These are phyloP conservation scores for Gasterosteus nipponicus DNA, from an alignment of 2,113 vertebrate genomes.

Conservation along the genomic window DNA sequence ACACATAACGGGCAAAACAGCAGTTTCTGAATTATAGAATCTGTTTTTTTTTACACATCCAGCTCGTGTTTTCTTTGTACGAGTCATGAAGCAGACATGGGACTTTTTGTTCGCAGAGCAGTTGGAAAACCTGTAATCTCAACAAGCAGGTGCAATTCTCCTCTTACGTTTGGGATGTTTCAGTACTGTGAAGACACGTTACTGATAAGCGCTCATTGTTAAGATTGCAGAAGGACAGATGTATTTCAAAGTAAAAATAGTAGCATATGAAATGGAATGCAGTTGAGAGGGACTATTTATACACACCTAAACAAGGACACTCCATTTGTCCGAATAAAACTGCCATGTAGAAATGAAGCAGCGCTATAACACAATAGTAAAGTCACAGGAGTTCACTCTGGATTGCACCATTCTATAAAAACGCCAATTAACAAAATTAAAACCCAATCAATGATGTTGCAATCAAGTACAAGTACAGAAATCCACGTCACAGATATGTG, in stretches of 20 bases:
- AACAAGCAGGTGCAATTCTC: conserved; percentile 14
- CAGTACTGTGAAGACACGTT: conserved; percentile 10
- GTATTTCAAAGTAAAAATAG: conserved; percentile 56
- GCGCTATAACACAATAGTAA: background rate
- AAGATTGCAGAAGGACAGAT: conserved; percentile 22
- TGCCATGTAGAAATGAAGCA: background rate
- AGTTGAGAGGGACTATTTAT: conserved; percentile 26
- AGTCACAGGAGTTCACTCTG: background rate
- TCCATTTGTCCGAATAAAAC: background rate
- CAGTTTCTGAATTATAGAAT: background rate
- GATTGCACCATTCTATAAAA: conserved; percentile 19
- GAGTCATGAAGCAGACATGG: background rate
- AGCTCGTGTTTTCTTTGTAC: conserved; percentile 5
- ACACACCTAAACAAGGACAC: background rate
- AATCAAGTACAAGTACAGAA: conserved; percentile 44
- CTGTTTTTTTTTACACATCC: background rate
- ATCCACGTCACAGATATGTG: conserved; percentile 28
- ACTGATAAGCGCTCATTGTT: conserved; percentile 13
- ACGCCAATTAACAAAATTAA: conserved; percentile 20
- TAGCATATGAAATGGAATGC: conserved; percentile 30
- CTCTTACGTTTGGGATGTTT: conserved; percentile 5
- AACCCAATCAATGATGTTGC: conserved; percentile 39
- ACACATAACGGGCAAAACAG: background rate
- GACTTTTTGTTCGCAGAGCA: conserved; percentile 1
- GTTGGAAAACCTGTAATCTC: conserved; percentile 1